A percentile compares a stretch with the other conserved stretches of the same genome.
phyloP scores from a whole-genome alignment of 2,113 vertebrate species.

The Oceanites oceanicus region DNA sequence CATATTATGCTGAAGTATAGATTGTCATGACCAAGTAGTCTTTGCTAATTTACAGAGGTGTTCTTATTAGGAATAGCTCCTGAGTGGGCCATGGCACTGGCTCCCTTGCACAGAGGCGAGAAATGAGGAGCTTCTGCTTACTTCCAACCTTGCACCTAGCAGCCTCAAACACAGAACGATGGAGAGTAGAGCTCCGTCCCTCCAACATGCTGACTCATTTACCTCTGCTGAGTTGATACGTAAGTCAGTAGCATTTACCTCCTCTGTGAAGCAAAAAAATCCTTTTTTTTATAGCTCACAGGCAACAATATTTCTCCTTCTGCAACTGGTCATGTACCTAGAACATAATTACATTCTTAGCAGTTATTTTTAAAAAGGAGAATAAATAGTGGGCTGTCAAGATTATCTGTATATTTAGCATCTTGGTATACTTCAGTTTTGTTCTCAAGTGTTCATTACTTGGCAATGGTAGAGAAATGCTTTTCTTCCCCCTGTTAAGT shows the following conservation, averaged over 20 bases:
- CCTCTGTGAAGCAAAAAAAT: neutral
- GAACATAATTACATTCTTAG: neutral
- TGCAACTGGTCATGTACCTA: neutral
- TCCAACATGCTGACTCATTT: neutral
- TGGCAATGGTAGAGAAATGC: neutral
- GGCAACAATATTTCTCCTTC: neutral
- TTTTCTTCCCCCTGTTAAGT: neutral
- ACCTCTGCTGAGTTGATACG: neutral
- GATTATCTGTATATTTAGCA: constrained; percentile 12
- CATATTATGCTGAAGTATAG: neutral
- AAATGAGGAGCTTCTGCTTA: neutral
- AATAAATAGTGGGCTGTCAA: neutral
- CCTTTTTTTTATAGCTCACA: neutral
- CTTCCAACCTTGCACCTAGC: neutral
- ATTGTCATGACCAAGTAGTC: neutral
- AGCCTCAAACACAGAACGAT: neutral
- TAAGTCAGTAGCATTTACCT: neutral
- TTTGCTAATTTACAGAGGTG: neutral
- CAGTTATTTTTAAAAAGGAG: neutral
- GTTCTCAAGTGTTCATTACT: neutral
- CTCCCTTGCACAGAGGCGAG: neutral
- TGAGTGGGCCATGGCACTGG: neutral
- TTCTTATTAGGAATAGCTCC: neutral
- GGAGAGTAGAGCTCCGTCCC: neutral
- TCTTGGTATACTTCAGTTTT: neutral